Base-by-base conservation (phyloP, 2,113 vertebrate species). In the Callipepla squamata region DNA sequence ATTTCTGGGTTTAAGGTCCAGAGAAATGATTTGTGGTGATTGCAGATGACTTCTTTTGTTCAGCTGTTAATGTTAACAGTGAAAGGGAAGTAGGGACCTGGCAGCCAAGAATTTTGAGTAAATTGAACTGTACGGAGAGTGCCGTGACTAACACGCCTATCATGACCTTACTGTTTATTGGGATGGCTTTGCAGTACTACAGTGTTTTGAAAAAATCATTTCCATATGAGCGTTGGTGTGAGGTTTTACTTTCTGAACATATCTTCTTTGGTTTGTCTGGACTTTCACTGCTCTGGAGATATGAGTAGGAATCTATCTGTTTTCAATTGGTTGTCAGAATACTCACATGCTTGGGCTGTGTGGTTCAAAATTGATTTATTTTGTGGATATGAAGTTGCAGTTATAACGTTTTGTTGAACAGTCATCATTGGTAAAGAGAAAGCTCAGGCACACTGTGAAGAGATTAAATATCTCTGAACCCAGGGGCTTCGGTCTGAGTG, bases 201-300 rank as follows among this genome's bases (percentile, higher is more conserved):
- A 80, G 58, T 62, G 38, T 86, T 96, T 68, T 26, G 67, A 57
- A 89, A 87, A 90, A 92, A 96, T 95, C 78, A 78, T 94, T 96
- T 96, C 94, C 93, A 96, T 95, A 93, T 95, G 94, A 92, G 38
- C 34, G 42, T 6, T 85, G 69, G 82, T 95, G 92, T 93, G 93
- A 96, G 87, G 85, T 77, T 94, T 86, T 92, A 23, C 74, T 86
- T 92, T 92, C 87, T 91, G 87, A 74, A 57, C 77, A 58, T 90
- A 76, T 85, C 91, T 91, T 88, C 91, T 66, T 85, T 62, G 57
- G 80, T 89, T 91, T 94, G 94, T 93, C 76, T 67, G 28, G 55
- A 69, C 76, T 94, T 94, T 93, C 89, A n/a, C 74, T 93, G 87
- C 87, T 81, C 21, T 91, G 69, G 70, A 91, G 77, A 87, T 84